These are phyloP conservation scores for Timema cristinae DNA, from an alignment of 2,888 invertebrate species.

Conservation along the genomic window DNA sequence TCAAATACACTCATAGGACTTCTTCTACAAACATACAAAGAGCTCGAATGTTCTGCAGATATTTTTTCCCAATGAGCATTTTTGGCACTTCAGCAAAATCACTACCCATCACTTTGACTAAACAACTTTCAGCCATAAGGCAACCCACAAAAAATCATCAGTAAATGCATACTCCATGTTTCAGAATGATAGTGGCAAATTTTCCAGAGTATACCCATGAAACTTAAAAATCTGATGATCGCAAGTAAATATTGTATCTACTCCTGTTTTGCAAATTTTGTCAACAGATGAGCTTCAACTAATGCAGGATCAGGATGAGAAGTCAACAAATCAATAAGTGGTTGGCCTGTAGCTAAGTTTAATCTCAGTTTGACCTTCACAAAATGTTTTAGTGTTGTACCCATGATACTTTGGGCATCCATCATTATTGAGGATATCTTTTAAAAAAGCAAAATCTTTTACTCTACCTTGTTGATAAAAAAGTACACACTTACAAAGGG, in stretches of 20 bases:
- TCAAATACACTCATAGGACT: not conserved
- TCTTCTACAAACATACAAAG: constrained; percentile 1
- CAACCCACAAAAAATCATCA: not conserved
- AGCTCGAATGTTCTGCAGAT: not conserved
- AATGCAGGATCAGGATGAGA: not conserved
- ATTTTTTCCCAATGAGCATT: not conserved
- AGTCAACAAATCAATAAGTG: not conserved
- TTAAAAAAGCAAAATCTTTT: not conserved
- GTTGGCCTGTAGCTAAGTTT: not conserved
- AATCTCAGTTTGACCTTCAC: not conserved
- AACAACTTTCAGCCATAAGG: not conserved
- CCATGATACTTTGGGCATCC: not conserved
- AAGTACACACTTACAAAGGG: not conserved
- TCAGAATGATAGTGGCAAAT: not conserved
- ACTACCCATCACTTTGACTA: not conserved
- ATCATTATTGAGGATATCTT: not conserved
- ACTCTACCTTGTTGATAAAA: not conserved
- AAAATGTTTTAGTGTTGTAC: not conserved
- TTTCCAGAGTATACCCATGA: not conserved
- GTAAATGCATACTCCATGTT: not conserved
- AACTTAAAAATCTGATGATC: not conserved
- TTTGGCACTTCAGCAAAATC: not conserved
- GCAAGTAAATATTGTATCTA: not conserved
- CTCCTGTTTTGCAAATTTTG: not conserved
- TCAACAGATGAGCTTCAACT: not conserved